Conservation (phyloP, 2,797 vertebrate genomes). For the Peromyscus aztecus region DNA sequence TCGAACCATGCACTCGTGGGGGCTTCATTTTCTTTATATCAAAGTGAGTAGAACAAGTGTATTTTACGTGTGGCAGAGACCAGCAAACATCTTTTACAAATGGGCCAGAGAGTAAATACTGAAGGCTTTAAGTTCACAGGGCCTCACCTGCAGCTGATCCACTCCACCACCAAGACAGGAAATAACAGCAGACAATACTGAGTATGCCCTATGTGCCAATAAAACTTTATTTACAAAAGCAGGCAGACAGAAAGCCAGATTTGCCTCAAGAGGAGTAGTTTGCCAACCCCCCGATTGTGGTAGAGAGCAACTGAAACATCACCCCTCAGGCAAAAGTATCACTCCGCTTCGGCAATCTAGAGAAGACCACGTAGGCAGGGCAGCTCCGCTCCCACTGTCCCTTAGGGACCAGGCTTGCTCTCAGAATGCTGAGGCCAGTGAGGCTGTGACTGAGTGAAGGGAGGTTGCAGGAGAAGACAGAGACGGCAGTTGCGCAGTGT, state of each 20-base stretch:
- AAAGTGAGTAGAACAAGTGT: neutral
- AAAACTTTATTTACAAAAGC: slow-evolving; percentile 54
- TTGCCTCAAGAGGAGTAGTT: neutral
- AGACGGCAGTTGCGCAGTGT: neutral
- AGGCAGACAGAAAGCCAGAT: neutral
- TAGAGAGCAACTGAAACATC: neutral
- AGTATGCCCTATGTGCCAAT: neutral
- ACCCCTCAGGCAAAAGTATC: neutral
- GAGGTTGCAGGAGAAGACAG: neutral
- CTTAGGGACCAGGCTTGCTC: neutral
- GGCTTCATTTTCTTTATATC: neutral
- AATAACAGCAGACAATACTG: neutral
- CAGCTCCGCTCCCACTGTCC: neutral
- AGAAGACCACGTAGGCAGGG: neutral
- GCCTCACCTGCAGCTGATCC: neutral
- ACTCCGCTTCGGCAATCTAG: neutral
- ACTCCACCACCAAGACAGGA: neutral
- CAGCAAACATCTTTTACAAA: neutral
- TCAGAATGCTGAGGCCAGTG: neutral
- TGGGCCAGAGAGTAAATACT: neutral
- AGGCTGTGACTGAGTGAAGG: neutral
- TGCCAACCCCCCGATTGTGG: too few relatives aligned
- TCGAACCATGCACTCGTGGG: neutral
- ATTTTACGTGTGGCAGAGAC: neutral
- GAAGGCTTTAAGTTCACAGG: neutral